Base-by-base conservation (phyloP, 2,797 vertebrate genomes). In the Mormyrops boulengeri region DNA sequence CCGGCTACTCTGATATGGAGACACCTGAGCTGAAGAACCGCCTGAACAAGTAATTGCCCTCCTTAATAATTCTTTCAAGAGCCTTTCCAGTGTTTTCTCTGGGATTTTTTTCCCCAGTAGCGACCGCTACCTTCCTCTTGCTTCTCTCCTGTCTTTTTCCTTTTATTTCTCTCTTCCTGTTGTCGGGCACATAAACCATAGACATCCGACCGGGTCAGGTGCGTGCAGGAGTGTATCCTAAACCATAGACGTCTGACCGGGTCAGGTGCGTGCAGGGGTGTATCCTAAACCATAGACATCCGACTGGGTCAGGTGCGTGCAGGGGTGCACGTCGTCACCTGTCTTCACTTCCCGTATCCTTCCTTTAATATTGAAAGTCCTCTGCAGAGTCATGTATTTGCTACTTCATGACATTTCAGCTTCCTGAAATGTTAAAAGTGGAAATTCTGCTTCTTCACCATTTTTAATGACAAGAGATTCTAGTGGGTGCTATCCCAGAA, bases 1-100 rank as follows among this genome's bases (percentile, higher is more conserved):
- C 98, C 19, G 91, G 95, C 89, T 99, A 96, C 92, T 99, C 99
- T 1, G 95, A 97, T 91, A 97, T 99, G 99, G 98, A 98, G 93
- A 99, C 98, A 0, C 98, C 99, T 0, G 95, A 97, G 52, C 97
- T 99, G 87, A 99, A 98, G 95, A 97, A 95, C 92, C 97, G 97
- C 91, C 94, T 99, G 92, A 95, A 95, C 92, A 97, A 97, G 99
- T 99, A 12, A 92, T 96, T 89, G 1, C 2, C 90, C 69, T 88
- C 41, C 50, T 85, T 47, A 30, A 47, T 52, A 30, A 30, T 53
- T 30, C n/a, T 26, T 53, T 52, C n/a, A 30, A 17, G 26, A 85
- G 26, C 49, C 49, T 12, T 30, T 84, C 49, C 41, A 49, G 19
- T 19, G 69, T 77, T 77, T 41, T 17, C 30, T 34, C 30, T 73